Evolutionary conservation across 2,888 invertebrate genomes (phyloP).

Genomic region (Orthosia incerta): DNA sequence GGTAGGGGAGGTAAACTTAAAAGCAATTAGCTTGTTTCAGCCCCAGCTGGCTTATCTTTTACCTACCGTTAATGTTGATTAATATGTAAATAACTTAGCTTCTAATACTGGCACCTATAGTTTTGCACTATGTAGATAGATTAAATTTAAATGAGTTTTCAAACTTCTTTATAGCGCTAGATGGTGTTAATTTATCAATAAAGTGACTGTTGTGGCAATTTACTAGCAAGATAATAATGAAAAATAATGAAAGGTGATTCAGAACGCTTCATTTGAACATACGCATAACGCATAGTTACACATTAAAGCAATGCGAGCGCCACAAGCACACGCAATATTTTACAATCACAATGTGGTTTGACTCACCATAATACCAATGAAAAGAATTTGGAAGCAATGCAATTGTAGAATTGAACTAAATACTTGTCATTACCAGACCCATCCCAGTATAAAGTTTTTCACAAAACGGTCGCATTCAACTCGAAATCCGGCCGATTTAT

Average conservation of each 20-base stretch:
- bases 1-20: constrained; percentile 2
- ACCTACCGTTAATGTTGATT: background rate
- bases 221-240: too few relatives aligned
- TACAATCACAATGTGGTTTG: constrained; percentile 21
- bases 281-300: constrained; percentile 1
- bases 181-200: constrained; percentile 3
- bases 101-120: background rate
- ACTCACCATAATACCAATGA: constrained; percentile 23
- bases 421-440: constrained; percentile 13
- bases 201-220: constrained; percentile 19
- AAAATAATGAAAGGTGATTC: constrained; percentile 45
- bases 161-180: background rate
- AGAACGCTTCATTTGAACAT: background rate
- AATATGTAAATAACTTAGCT: background rate
- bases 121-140: background rate
- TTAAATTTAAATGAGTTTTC: background rate
- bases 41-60: background rate
- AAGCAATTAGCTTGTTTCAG: background rate
- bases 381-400: constrained; percentile 15
- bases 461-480: constrained; percentile 38
- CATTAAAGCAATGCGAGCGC: background rate
- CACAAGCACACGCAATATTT: constrained; percentile 36
- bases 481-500: constrained; percentile 24
- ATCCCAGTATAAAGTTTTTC: constrained; percentile 18
- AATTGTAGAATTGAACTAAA: constrained; percentile 27